phyloP scores from a whole-genome alignment of 2,888 invertebrate genomes.

The Drosophila nigritarsus region DNA sequence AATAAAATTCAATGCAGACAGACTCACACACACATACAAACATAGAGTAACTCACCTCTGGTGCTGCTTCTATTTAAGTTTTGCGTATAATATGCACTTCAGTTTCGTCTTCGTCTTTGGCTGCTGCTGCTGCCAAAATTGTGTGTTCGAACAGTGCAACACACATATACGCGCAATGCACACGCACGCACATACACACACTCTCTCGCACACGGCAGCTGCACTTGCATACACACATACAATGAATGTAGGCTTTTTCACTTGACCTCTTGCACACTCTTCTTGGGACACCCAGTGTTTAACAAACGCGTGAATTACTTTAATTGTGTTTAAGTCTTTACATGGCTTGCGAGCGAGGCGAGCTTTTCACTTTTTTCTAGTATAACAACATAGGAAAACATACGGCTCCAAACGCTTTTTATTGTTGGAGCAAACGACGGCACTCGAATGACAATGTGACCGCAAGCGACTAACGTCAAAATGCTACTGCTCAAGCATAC shows the following conservation, averaged over 20 bases:
- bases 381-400: slow-evolving; percentile 66
- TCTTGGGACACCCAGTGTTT: slow-evolving; percentile 19
- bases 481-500: slow-evolving; percentile 15
- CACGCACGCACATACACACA: slow-evolving; percentile 30
- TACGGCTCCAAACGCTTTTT: slow-evolving; percentile 62
- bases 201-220: slow-evolving; percentile 44
- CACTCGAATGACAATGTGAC: slow-evolving; percentile 68
- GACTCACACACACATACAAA: slow-evolving; percentile 18
- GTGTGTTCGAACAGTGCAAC: slow-evolving; percentile 40
- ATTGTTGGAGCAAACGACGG: slow-evolving; percentile 70
- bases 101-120: slow-evolving; percentile 36
- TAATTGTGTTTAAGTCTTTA: slow-evolving; percentile 32
- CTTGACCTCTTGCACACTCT: slow-evolving; percentile 38
- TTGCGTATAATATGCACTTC: slow-evolving; percentile 50
- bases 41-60: slow-evolving; percentile 42
- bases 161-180: slow-evolving; percentile 36
- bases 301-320: slow-evolving; percentile 24
- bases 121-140: slow-evolving; percentile 54
- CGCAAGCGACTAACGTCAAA: slow-evolving; percentile 33
- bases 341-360: slow-evolving; percentile 47
- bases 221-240: slow-evolving; percentile 48
- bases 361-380: slow-evolving; percentile 64
- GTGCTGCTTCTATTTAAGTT: slow-evolving; percentile 53
- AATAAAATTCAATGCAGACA: slow-evolving; percentile 42
- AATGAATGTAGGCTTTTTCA: slow-evolving; percentile 49